Conservation (phyloP, 2,797 vertebrate genomes). For the Melanotaenia pygmaea region DNA sequence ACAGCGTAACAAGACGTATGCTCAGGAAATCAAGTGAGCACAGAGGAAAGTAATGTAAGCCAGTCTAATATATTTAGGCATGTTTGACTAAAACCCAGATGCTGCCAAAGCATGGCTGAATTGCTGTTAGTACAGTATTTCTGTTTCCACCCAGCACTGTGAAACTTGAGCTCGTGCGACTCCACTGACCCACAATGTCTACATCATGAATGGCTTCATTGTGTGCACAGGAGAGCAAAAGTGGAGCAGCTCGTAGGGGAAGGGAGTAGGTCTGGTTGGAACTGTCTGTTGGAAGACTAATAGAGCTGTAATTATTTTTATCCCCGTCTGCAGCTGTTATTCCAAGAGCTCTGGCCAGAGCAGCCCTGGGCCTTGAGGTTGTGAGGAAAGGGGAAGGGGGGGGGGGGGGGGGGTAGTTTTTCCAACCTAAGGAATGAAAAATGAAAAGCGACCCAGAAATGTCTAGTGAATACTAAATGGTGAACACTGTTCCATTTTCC, state of each 20-base stretch:
- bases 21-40: background rate
- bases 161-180: constrained; percentile 27
- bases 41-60: background rate
- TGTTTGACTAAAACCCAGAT: constrained; percentile 5
- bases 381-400: constrained; percentile 80
- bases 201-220: constrained; percentile 60
- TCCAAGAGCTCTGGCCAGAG: constrained; percentile 84
- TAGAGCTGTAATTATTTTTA: constrained; percentile 87
- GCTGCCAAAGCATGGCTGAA: background rate
- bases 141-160: constrained; percentile 13
- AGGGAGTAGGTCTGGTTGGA: constrained; percentile 63
- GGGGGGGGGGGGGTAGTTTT: constrained; percentile 76
- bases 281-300: constrained; percentile 85
- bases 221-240: constrained; percentile 49
- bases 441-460: constrained; percentile 83
- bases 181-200: constrained; percentile 19
- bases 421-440: constrained; percentile 85
- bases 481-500: constrained; percentile 84
- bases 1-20: background rate
- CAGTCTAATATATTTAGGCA: background rate
- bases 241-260: constrained; percentile 58
- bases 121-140: constrained; percentile 4
- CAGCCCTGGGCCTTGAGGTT: constrained; percentile 63
- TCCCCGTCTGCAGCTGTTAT: constrained; percentile 87
- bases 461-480: constrained; percentile 82